These are phyloP conservation scores for Heliothis peltigera DNA, from an alignment of 2,888 invertebrate genomes.

Conservation along the genomic window DNA sequence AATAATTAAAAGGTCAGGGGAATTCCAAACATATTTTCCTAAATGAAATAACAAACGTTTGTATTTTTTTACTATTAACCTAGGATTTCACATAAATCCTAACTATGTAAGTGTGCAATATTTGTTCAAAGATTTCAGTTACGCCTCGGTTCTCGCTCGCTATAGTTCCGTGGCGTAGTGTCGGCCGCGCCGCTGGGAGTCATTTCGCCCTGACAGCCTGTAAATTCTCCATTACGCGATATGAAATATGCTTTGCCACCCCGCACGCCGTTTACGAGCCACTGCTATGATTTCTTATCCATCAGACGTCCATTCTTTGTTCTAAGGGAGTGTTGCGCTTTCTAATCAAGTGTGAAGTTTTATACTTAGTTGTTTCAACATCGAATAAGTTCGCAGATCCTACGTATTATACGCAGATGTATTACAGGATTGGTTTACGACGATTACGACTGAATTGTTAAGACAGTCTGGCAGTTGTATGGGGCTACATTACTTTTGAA, in stretches of 20 bases:
- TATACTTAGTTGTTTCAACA: not conserved
- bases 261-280: slow-evolving; percentile 77
- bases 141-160: slow-evolving; percentile 61
- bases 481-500: slow-evolving; percentile 30
- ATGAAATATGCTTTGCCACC: slow-evolving; percentile 87
- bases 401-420: slow-evolving; percentile 7
- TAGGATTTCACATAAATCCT: too few relatives aligned
- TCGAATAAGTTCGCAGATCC: not conserved
- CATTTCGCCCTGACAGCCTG: slow-evolving; percentile 89
- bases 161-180: slow-evolving; percentile 66
- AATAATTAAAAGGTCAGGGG: too few relatives aligned
- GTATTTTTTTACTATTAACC: too few relatives aligned
- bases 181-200: slow-evolving; percentile 85
- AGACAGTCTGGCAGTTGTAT: slow-evolving; percentile 28
- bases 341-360: slow-evolving; percentile 50
- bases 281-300: slow-evolving; percentile 74
- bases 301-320: slow-evolving; percentile 66
- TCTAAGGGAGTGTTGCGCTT: slow-evolving; percentile 58
- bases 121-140: slow-evolving; percentile 61
- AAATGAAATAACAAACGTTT: too few relatives aligned
- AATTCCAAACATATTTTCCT: too few relatives aligned
- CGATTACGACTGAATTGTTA: slow-evolving; percentile 22
- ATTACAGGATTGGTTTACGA: slow-evolving; percentile 18
- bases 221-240: slow-evolving; percentile 90
- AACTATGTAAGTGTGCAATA: too few relatives aligned